Base-by-base conservation (phyloP, 2,797 vertebrate species). In the Pipistrellus pygmaeus region DNA sequence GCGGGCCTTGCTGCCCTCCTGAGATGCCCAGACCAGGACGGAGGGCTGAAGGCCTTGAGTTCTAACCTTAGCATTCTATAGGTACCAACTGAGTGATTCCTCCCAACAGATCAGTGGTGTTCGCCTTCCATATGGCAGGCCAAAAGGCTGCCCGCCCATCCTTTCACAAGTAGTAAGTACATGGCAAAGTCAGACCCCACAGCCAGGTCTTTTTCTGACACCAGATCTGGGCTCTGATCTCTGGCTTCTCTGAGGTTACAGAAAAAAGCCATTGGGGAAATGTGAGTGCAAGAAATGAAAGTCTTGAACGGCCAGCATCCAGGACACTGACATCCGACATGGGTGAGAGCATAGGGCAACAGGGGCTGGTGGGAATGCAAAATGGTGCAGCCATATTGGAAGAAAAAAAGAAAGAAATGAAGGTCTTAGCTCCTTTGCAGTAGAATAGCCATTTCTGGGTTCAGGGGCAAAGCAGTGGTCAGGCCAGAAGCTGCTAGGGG, bases 151-250 rank as follows among this genome's bases (percentile, higher is more conserved):
- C 32, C 11, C 51, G 12, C 32, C 11, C 57, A 17, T 4, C 30
- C 32, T 25, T 68, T 88, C 60, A 73, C n/a, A 80, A 25, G 25
- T 51, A 53, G 15, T 41, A 27, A 60, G 15, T 35, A 27, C 51
- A n/a, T 11, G 15, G 44, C 53, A 48, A 83, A 78, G 32, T 76
- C 87, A 44, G 51, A 75, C 35, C 51, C 44, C 55, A 82, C 69
- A 73, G 23, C 27, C 27, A 81, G 60, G 60, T 62, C 69, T 84
- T 91, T 78, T 62, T 83, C 88, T 86, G 64, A 78, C 71, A 68
- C 64, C 55, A 91, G 6, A 68, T n/a, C 85, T 90, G 46, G 51
- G 30, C 69, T 95, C 44, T 81, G 51, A 75, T 64, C 23, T 85
- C n/a, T 80, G 27, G 55, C 30, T 81, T 85, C 35, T 81, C 87